These are phyloP conservation scores for Erebia epiphron DNA, from an alignment of 2,888 invertebrate species.

Conservation along the genomic window DNA sequence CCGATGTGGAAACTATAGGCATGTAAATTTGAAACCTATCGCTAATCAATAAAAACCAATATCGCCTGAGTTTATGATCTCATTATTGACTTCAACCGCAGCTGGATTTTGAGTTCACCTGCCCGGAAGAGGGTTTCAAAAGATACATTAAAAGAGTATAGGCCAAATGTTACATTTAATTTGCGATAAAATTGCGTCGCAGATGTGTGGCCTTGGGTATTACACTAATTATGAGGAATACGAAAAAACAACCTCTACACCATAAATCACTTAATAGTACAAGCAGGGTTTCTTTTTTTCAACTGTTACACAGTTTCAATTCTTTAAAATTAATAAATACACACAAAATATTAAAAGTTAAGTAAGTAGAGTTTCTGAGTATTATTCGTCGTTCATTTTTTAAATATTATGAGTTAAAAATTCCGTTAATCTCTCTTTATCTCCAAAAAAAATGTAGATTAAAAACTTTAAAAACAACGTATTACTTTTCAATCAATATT, in stretches of 20 bases:
- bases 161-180: slow-evolving; percentile 27
- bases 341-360: too few species aligned
- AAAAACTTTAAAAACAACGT: too few species aligned
- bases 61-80: slow-evolving; percentile 7
- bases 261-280: background rate
- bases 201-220: slow-evolving; percentile 5
- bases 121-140: slow-evolving; percentile 36
- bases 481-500: too few species aligned
- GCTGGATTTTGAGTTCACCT: slow-evolving; percentile 33
- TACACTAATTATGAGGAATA: background rate
- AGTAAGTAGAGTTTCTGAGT: too few species aligned
- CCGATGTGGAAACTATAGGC: background rate
- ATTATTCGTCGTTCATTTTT: too few species aligned
- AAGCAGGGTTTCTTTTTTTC: too few species aligned
- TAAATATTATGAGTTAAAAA: too few species aligned
- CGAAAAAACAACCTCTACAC: background rate
- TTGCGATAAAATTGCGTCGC: slow-evolving; percentile 9
- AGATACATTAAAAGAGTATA: slow-evolving; percentile 28
- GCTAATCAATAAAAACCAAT: background rate
- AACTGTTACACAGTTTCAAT: too few species aligned
- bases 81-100: slow-evolving; percentile 20
- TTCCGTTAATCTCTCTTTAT: too few species aligned
- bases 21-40: slow-evolving; percentile 23
- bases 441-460: too few species aligned
- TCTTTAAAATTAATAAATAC: too few species aligned